Evolutionary conservation across 2,888 invertebrate species (phyloP).

Genomic region (Nasonia oneida): DNA sequence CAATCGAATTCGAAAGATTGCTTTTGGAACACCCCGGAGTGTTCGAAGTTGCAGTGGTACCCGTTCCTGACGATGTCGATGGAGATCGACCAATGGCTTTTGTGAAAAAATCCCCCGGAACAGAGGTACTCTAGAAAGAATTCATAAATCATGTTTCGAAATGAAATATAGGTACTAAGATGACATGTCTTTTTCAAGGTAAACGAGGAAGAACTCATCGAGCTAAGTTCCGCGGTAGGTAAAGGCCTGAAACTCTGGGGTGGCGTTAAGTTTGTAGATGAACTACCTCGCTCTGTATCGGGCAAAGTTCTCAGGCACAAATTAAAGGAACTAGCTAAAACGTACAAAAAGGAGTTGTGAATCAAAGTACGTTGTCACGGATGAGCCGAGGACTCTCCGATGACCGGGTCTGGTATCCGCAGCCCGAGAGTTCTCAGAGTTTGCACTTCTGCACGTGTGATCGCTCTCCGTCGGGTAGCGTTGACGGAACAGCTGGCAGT

Average conservation of each 20-base stretch:
- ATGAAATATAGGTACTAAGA: neutral
- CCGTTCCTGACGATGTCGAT: constrained; percentile 68
- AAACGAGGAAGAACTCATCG: constrained; percentile 69
- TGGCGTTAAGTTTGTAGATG: constrained; percentile 70
- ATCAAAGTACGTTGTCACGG: neutral
- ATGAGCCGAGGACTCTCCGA: too few species aligned
- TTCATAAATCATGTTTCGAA: too few species aligned
- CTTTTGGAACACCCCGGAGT: constrained; percentile 70
- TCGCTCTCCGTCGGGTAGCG: too few species aligned
- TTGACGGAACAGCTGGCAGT: too few species aligned
- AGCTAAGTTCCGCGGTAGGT: constrained; percentile 67
- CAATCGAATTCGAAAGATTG: constrained; percentile 70
- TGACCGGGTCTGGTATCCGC: too few species aligned
- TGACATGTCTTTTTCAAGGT: constrained; percentile 65
- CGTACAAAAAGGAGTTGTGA: neutral
- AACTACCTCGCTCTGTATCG: constrained; percentile 68
- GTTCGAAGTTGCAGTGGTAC: constrained; percentile 70
- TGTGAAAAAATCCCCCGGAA: constrained; percentile 62
- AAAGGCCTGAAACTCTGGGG: constrained; percentile 69
- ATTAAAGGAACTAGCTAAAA: constrained; percentile 66
- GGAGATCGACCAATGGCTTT: constrained; percentile 73
- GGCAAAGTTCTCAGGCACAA: constrained; percentile 68
- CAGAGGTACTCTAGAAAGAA: constrained; percentile 62
- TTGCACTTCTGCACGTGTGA: too few species aligned
- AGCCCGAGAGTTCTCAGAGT: too few species aligned